phyloP scores from a whole-genome alignment of 2,888 invertebrate species.

The Antheraea yamamai region DNA sequence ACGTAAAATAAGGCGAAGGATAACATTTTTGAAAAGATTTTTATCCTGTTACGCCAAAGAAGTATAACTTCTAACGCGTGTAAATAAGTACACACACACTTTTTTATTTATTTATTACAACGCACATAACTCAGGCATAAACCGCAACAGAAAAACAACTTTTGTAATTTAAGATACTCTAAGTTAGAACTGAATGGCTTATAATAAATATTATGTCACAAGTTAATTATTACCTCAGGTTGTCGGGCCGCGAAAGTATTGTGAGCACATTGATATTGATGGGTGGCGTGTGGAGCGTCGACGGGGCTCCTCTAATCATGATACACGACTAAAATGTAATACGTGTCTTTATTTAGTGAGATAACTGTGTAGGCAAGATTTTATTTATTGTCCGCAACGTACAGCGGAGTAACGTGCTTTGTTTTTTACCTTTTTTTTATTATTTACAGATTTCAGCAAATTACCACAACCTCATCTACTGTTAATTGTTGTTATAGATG shows the following conservation, averaged over 20 bases:
- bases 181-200: not conserved
- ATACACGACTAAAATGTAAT: constrained; percentile 24
- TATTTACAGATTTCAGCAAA: not conserved
- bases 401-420: not conserved
- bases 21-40: no score
- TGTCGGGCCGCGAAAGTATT: constrained; percentile 22
- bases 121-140: no score
- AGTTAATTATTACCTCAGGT: constrained; percentile 3
- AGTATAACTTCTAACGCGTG: no score
- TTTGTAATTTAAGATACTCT: not conserved
- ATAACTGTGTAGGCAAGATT: constrained; percentile 28
- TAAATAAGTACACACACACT: no score
- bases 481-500: no score
- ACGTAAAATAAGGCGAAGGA: no score
- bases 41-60: no score
- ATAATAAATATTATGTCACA: not conserved
- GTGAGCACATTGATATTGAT: constrained; percentile 38
- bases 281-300: constrained; percentile 19
- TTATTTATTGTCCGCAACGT: constrained; percentile 19
- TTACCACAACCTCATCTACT: no score
- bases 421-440: not conserved
- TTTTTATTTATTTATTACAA: no score
- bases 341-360: constrained; percentile 30
- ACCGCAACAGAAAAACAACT: no score
- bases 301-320: constrained; percentile 22